Percentiles rank a stretch among this genome's conserved stretches.
Conservation (phyloP, 2,888 invertebrate genomes). For the Acleris emargana region DNA sequence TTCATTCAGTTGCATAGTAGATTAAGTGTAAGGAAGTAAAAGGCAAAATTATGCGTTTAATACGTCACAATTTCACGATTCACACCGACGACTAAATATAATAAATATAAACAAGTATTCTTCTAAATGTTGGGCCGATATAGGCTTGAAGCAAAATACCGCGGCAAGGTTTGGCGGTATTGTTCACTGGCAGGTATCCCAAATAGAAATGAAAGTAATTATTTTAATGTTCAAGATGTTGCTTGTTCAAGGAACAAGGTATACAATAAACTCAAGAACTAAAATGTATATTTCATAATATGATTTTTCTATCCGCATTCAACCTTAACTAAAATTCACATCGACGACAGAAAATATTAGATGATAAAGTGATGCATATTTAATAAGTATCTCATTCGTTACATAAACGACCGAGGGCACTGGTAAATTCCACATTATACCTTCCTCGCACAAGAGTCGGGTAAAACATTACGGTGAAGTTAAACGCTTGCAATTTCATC, state of each 20-base stretch:
- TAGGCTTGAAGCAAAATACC: too few relatives aligned
- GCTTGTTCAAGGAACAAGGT: background rate
- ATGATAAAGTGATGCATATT: slow-evolving; percentile 10
- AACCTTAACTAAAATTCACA: slow-evolving; percentile 10
- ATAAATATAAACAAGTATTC: too few relatives aligned
- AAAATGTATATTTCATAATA: slow-evolving; percentile 1
- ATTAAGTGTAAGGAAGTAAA: too few relatives aligned
- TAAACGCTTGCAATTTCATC: background rate
- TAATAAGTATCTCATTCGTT: slow-evolving; percentile 12
- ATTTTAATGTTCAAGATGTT: background rate
- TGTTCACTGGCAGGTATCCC: too few relatives aligned
- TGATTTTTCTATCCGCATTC: slow-evolving; percentile 11
- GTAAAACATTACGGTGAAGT: background rate
- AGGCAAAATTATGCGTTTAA: too few relatives aligned
- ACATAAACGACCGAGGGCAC: slow-evolving; percentile 2
- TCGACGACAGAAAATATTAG: slow-evolving; percentile 10
- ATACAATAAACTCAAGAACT: background rate
- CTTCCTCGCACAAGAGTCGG: background rate
- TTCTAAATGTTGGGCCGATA: too few relatives aligned
- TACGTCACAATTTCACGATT: too few relatives aligned
- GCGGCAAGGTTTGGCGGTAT: too few relatives aligned
- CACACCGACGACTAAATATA: too few relatives aligned
- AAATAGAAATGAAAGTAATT: background rate
- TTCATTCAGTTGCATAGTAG: too few relatives aligned
- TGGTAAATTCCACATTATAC: background rate